Evolutionary conservation across 2,888 invertebrate genomes (phyloP).

Genomic region (Phania funesta): DNA sequence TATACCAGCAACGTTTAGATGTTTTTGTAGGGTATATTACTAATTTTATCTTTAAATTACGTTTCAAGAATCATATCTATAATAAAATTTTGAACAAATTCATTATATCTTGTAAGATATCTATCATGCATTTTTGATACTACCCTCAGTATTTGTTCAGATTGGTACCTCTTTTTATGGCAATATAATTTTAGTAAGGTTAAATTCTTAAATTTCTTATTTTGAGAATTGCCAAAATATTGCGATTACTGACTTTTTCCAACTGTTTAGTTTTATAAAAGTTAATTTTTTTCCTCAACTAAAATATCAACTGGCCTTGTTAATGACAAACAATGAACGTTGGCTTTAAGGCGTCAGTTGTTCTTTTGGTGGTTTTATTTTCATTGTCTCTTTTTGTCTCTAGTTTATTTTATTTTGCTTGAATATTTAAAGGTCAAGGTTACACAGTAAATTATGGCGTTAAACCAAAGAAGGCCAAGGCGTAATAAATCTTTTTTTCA

Average conservation of each 20-base stretch:
- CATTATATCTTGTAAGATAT: too few relatives aligned
- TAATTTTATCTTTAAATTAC: too few relatives aligned
- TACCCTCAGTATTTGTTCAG: too few relatives aligned
- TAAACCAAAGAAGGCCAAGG: not conserved
- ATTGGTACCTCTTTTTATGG: too few relatives aligned
- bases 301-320: slow-evolving; percentile 46
- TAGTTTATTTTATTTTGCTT: not conserved
- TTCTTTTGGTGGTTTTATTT: slow-evolving; percentile 11
- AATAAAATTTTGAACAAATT: too few relatives aligned
- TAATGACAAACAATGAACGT: slow-evolving; percentile 44
- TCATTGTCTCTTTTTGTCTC: not conserved
- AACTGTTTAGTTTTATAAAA: not conserved
- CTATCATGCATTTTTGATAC: too few relatives aligned
- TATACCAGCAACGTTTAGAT: too few relatives aligned
- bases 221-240: not conserved
- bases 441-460: not conserved
- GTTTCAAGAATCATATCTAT: too few relatives aligned
- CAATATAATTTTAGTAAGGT: not conserved
- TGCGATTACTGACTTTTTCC: slow-evolving; percentile 7
- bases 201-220: not conserved
- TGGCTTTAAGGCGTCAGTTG: slow-evolving; percentile 48
- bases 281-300: not conserved
- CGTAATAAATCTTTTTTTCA: not conserved
- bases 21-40: too few relatives aligned
- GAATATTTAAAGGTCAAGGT: slow-evolving; percentile 10